phyloP scores from a whole-genome alignment of 2,888 invertebrate genomes.

The Chrysolina oricalcia region DNA sequence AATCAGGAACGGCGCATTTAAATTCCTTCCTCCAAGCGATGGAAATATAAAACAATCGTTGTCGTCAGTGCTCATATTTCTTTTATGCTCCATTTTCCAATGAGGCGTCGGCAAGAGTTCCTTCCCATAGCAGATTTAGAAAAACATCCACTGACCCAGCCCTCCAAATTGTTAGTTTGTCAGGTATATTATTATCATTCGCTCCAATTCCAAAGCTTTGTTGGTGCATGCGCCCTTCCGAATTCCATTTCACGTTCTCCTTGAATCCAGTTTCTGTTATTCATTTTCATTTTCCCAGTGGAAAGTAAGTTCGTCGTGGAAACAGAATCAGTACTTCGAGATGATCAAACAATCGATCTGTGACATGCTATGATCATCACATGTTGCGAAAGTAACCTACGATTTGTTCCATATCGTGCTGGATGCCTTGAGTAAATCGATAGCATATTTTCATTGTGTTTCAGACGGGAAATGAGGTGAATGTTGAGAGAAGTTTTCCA shows the following conservation, averaged over 20 bases:
- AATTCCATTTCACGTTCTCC: constrained; percentile 36
- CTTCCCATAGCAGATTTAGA: background rate
- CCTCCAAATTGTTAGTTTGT: constrained; percentile 12
- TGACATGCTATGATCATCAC: constrained; percentile 20
- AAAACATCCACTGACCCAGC: constrained; percentile 5
- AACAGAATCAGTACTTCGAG: constrained; percentile 27
- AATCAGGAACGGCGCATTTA: too few relatives aligned
- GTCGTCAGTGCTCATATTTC: too few relatives aligned
- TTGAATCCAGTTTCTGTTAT: constrained; percentile 36
- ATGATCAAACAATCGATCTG: constrained; percentile 11
- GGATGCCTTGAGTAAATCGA: constrained; percentile 3
- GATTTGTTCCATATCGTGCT: background rate
- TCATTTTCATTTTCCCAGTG: constrained; percentile 35
- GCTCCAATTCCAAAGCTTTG: constrained; percentile 18
- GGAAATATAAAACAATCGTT: too few relatives aligned
- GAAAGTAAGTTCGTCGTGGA: constrained; percentile 30
- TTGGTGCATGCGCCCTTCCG: constrained; percentile 53
- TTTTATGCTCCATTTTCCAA: too few relatives aligned
- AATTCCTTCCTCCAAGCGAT: too few relatives aligned
- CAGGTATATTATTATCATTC: constrained; percentile 20
- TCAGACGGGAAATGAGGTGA: constrained; percentile 11
- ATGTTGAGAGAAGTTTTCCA: constrained; percentile 3
- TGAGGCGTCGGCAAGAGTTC: too few relatives aligned
- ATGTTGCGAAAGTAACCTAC: constrained; percentile 20
- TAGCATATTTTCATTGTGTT: constrained; percentile 1